phyloP scores from a whole-genome alignment of 2,888 invertebrate species.

The Acrobeloides nanus region DNA sequence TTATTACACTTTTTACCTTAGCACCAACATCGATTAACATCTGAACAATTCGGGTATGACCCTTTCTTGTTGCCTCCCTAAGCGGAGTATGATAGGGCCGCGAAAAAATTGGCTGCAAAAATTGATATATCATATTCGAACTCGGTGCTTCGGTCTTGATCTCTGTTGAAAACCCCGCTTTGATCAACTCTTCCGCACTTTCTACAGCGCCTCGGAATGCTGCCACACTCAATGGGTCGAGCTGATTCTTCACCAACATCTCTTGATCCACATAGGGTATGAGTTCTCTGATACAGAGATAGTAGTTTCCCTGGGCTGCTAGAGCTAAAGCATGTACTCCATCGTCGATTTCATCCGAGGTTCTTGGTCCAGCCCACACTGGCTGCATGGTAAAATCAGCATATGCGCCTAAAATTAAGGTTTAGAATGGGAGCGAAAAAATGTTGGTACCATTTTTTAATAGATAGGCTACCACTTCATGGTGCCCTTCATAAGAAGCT shows the following conservation, averaged over 20 bases:
- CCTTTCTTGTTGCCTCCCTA: background rate
- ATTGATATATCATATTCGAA: background rate
- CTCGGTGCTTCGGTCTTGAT: background rate
- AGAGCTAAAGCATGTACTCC: background rate
- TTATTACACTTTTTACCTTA: background rate
- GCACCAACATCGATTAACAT: background rate
- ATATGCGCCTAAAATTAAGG: background rate
- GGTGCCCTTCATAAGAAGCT: background rate
- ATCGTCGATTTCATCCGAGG: background rate
- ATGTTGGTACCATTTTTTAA: background rate
- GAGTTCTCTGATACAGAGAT: background rate
- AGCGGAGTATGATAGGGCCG: background rate
- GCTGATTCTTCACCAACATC: background rate
- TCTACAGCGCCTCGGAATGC: background rate
- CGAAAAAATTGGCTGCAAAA: background rate
- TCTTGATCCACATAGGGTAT: background rate
- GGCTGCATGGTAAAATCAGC: background rate
- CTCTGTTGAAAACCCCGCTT: background rate
- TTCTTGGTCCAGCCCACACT: background rate
- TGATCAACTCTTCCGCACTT: background rate
- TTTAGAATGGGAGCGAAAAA: background rate
- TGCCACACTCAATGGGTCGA: background rate
- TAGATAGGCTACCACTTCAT: background rate
- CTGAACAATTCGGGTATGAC: background rate
- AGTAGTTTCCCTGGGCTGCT: background rate